A percentile compares a stretch with the other conserved stretches of the same genome.
Conservation (phyloP, 1,140 invertebrate species). For the Calliopsis andreniformis region DNA sequence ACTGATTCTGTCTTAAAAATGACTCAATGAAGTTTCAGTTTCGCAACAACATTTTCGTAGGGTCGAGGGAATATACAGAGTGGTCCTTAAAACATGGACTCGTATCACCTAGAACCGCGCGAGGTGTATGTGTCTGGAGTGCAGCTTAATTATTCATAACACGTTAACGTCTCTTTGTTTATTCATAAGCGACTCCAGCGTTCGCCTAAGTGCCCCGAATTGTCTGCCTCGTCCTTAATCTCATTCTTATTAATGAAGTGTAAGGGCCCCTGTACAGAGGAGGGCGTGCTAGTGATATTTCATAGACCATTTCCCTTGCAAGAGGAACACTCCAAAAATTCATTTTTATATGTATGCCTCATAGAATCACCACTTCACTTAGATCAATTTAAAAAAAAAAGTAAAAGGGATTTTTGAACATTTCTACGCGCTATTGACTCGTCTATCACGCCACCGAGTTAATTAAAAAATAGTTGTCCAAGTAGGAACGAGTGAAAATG, state of each 20-base stretch:
- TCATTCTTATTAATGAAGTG: constrained; percentile 35
- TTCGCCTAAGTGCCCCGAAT: constrained; percentile 4
- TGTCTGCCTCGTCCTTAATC: background rate
- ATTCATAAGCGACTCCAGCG: constrained; percentile 25
- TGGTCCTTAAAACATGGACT: background rate
- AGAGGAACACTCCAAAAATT: too few species aligned
- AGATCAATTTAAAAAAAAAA: too few species aligned
- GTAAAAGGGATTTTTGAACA: too few species aligned
- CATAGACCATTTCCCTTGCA: background rate
- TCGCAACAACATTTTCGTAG: too few species aligned
- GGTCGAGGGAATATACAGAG: background rate
- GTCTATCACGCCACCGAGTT: too few species aligned
- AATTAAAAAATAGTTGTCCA: background rate
- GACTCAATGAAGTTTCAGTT: too few species aligned
- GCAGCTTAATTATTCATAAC: constrained; percentile 42
- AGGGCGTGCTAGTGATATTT: background rate
- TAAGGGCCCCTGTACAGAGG: background rate
- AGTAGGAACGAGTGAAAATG: too few species aligned
- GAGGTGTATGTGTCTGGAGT: constrained; percentile 5
- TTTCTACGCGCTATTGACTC: too few species aligned
- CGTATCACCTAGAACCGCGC: background rate
- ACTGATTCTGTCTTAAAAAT: too few species aligned
- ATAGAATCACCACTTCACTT: too few species aligned
- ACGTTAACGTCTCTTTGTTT: constrained; percentile 34
- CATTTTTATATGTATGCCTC: too few species aligned